Percentiles rank a stretch among this genome's conserved stretches.
These are phyloP conservation scores for Vanessa tameamea DNA, from an alignment of 1,140 invertebrate species.

Conservation along the genomic window DNA sequence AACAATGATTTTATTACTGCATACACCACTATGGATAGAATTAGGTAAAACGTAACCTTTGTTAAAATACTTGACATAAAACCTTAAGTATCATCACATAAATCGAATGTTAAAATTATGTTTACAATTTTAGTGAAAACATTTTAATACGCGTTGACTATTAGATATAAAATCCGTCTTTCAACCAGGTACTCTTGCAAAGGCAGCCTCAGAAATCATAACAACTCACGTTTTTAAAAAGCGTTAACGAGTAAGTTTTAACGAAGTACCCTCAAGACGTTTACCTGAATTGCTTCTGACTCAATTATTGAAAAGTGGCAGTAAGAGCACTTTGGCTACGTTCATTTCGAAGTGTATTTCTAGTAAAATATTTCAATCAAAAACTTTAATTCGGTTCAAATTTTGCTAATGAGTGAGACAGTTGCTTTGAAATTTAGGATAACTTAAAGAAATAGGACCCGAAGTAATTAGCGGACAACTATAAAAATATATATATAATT, in stretches of 20 bases:
- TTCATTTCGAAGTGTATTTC: slow-evolving; percentile 9
- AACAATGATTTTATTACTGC: too few relatives aligned
- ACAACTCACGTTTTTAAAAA: slow-evolving; percentile 28
- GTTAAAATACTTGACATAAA: too few relatives aligned
- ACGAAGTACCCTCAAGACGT: slow-evolving; percentile 37
- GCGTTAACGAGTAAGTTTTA: slow-evolving; percentile 36
- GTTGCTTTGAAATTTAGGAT: not conserved
- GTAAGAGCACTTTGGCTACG: slow-evolving; percentile 27
- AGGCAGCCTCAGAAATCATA: slow-evolving; percentile 29
- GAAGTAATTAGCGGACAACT: too few relatives aligned
- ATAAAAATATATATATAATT: too few relatives aligned
- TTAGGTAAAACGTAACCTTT: too few relatives aligned
- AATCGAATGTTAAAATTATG: too few relatives aligned
- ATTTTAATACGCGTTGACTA: not conserved
- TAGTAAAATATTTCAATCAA: slow-evolving; percentile 6
- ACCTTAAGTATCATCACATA: too few relatives aligned
- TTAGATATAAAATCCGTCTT: slow-evolving; percentile 10
- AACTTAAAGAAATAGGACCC: too few relatives aligned
- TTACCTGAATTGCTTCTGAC: slow-evolving; percentile 33
- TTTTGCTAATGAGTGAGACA: not conserved
- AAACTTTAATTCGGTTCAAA: not conserved
- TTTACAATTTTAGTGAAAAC: not conserved
- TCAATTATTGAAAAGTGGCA: slow-evolving; percentile 35
- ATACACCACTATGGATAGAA: too few relatives aligned
- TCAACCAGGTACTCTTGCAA: slow-evolving; percentile 8